phyloP scores from a whole-genome alignment of 2,888 invertebrate species.

The Callimorpha dominula region DNA sequence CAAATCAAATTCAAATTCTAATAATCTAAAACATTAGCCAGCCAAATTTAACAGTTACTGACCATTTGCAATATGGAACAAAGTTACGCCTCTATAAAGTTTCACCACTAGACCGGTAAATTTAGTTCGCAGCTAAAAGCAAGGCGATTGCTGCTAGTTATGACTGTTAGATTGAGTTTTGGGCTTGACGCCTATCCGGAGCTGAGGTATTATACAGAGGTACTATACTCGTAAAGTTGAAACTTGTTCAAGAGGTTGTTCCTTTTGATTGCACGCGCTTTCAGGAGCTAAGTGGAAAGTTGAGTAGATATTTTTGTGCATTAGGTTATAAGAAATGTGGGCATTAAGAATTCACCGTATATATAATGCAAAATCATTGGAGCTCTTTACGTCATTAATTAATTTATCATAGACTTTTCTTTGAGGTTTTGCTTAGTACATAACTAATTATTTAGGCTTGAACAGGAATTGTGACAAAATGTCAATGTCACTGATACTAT shows the following conservation, averaged over 20 bases:
- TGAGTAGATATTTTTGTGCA: neutral
- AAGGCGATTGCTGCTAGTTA: slow-evolving; percentile 58
- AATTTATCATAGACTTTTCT: too few relatives aligned
- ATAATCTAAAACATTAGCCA: slow-evolving; percentile 28
- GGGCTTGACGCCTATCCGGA: slow-evolving; percentile 36
- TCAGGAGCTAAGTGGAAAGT: neutral
- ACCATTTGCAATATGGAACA: slow-evolving; percentile 52
- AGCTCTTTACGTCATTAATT: too few relatives aligned
- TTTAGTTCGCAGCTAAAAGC: slow-evolving; percentile 57
- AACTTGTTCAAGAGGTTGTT: slow-evolving; percentile 17
- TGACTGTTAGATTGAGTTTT: slow-evolving; percentile 66
- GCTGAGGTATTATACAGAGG: too few relatives aligned
- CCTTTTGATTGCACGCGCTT: slow-evolving; percentile 6
- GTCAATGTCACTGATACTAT: too few relatives aligned
- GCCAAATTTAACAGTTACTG: slow-evolving; percentile 49
- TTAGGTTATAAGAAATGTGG: neutral
- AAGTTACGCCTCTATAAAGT: slow-evolving; percentile 57
- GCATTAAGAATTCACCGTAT: neutral
- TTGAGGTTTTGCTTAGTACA: too few relatives aligned
- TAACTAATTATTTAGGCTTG: too few relatives aligned
- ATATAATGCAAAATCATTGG: too few relatives aligned
- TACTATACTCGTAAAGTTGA: slow-evolving; percentile 14
- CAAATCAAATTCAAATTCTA: slow-evolving; percentile 11
- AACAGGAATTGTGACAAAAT: too few relatives aligned
- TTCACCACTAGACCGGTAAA: slow-evolving; percentile 43